Base-by-base conservation (phyloP, 37 sponge, comb jelly and placozoan genomes). In the Corticium candelabrum region DNA sequence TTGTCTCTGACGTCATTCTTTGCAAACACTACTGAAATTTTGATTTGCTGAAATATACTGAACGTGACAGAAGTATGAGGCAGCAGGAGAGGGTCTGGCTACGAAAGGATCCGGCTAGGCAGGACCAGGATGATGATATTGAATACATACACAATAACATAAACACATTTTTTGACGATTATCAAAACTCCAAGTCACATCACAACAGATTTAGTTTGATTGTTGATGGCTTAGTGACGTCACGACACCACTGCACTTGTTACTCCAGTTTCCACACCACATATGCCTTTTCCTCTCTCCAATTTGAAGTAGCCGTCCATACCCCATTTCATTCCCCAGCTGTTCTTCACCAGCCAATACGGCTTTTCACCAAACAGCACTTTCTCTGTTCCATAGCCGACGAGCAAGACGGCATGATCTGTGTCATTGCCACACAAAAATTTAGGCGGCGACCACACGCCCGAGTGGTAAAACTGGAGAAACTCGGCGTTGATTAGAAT, bases 291-390 rank as follows among this genome's bases (percentile, higher is more conserved):
- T 33, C 93, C 93, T 68, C 93, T 43, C 36, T 79, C 40, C 72
- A 92, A 69, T 82, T 39, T 88, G 75, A 92, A 92, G 80, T 88
- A 92, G 0, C 93, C 93, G 2, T 83, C 74, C 80, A 76, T 32
- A 36, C 93, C 93, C 93, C 93, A 92, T 38, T 88, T 83, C 37
- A 43, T 50, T 0, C 93, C 93, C 93, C 93, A 92, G 80, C 93
- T 91, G 27, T 71, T 71, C 29, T 29, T 21, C 7, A 71, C 21
- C 74, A 39, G 68, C 93, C 93, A 92, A 68, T 92, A 92, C 35
- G 93, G 93, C 74, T 92, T 88, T 1, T 37, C 32, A 2, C 34
- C 37, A 21, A 92, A 79, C 41, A 92, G 77, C 4, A 72, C 84
- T 33, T 86, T 84, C 4, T 92, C 72, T 15, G 77, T 74, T 35